Evolutionary conservation across 2,888 invertebrate species (phyloP), one percentile per base, ranked within the genome.

Genomic region (Plebejus melissa): DNA sequence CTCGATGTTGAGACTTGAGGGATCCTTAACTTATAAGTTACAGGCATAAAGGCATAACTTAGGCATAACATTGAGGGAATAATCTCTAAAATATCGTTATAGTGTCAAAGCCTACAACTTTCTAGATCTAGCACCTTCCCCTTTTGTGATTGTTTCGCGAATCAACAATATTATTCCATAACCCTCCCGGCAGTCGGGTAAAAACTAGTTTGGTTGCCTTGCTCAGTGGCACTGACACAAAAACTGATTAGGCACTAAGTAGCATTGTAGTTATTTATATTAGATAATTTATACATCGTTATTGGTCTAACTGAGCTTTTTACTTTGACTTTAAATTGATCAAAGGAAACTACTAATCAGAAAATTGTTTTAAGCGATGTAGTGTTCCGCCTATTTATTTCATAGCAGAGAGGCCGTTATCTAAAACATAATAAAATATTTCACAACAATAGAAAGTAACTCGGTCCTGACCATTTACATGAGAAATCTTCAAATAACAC

Each of bases 371-470:
- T 50, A 9, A 50, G 11, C 50, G 50, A 4, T 11, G 4, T 50
- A 50, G 50, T 41, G 41, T 41, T 41, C 41, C 41, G 41, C 41
- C 9, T 46, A 46, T 11, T 46, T 3, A 46, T 46, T 65, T 65
- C 13, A 32, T 36, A 65, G 65, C 22, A 9, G 11, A 65, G 32
- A 13, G 16, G 32, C 13, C 13, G 0, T 50, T n/a, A 32, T 22
- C 28, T 72, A 4, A 28, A 50, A 32, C 28, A 32, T 50, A n/a
- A 41, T 70, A 41, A 28, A 32, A 72, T 32, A 72, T 50, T 72
- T 72, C 54, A 50, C 72, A 72, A 72, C 72, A 72, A 54, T 72
- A 72, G 72, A 72, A 72, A 72, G 72, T 72, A 72, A 28, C 72
- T 32, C 72, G 32, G 28, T 72, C 72, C 72, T 72, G 46, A 54